phyloP scores from a whole-genome alignment of 2,113 vertebrate species.

The Natator depressus region DNA sequence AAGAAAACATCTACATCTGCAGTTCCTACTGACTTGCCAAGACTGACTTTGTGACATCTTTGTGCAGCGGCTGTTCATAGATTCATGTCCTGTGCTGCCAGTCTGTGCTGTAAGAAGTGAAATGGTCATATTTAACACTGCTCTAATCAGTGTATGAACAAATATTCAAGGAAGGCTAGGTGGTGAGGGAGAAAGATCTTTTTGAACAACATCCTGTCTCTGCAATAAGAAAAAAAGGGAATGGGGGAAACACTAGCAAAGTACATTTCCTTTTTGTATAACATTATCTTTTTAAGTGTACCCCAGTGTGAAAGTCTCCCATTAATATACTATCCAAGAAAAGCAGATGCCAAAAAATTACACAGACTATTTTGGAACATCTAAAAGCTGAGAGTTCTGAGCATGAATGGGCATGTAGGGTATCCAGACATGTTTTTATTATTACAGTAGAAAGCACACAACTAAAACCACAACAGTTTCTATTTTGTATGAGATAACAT shows the following conservation, averaged over 20 bases:
- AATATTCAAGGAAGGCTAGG: neutral
- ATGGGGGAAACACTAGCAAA: neutral
- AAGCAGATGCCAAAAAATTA: no score
- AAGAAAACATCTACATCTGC: neutral
- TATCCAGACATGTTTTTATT: no score
- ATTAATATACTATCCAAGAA: neutral
- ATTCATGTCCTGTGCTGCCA: no score
- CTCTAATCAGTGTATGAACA: neutral
- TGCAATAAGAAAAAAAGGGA: neutral
- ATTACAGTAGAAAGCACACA: no score
- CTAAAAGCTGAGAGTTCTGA: no score
- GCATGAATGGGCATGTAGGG: no score
- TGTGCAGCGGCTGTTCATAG: neutral
- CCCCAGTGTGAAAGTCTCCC: neutral
- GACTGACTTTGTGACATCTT: neutral
- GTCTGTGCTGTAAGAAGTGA: neutral
- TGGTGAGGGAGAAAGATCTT: neutral
- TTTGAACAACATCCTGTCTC: neutral
- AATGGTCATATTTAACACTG: neutral
- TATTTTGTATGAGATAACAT: no score
- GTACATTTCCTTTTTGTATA: neutral
- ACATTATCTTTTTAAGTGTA: neutral
- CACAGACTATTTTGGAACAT: no score
- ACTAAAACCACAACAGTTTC: no score
- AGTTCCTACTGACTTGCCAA: neutral